Percentiles rank a stretch among this genome's conserved stretches.
Evolutionary conservation across 2,888 invertebrate species (phyloP).

Genomic region (Drosophila siamana): DNA sequence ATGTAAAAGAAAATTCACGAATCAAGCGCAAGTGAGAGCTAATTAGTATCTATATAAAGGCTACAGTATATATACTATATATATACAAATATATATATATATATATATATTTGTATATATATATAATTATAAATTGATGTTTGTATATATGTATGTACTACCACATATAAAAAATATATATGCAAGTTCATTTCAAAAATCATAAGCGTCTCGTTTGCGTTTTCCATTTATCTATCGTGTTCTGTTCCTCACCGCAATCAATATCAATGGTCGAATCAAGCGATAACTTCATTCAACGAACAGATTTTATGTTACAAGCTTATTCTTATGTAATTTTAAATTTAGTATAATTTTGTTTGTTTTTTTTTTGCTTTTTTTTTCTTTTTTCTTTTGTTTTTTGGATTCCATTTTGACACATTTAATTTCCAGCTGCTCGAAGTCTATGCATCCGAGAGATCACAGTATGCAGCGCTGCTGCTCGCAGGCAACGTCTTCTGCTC

Average conservation of each 20-base stretch:
- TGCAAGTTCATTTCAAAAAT: conserved; percentile 60
- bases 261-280: neutral
- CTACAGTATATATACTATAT: conserved; percentile 26
- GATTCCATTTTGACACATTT: conserved; percentile 66
- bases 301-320: conserved; percentile 1
- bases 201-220: conserved; percentile 79
- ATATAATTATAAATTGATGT: conserved; percentile 23
- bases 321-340: neutral
- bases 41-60: conserved; percentile 36
- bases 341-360: neutral
- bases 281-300: no score
- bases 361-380: neutral
- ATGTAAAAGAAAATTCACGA: conserved; percentile 27
- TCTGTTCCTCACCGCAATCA: neutral
- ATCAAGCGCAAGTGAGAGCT: conserved; percentile 22
- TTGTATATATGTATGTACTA: conserved; percentile 36
- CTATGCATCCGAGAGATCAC: conserved; percentile 82
- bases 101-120: conserved; percentile 28
- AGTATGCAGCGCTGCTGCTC: conserved; percentile 57
- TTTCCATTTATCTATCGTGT: conserved; percentile 41
- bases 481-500: conserved; percentile 66
- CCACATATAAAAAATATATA: conserved; percentile 63
- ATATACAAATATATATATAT: conserved; percentile 18
- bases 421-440: conserved; percentile 15
- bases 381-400: conserved; percentile 2